Percentiles rank a stretch among this genome's conserved stretches.
These are phyloP conservation scores for Aphaenogaster rudis DNA, from an alignment of 1,140 invertebrate genomes.

Conservation along the genomic window DNA sequence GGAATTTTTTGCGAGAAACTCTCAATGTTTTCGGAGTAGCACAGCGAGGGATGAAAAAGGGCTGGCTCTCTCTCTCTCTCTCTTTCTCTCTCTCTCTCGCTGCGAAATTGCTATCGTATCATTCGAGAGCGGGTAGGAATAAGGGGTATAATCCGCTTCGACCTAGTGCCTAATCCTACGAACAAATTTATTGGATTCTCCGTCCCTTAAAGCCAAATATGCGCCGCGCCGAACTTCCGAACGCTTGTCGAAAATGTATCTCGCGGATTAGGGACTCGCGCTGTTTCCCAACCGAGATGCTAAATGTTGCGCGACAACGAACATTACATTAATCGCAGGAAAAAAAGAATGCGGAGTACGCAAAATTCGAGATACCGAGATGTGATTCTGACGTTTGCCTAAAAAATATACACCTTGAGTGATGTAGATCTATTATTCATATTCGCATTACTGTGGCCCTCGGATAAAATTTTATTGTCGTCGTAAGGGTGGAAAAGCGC, in stretches of 20 bases:
- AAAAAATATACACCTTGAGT: not conserved
- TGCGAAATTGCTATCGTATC: conserved; percentile 68
- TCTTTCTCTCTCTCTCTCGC: not conserved
- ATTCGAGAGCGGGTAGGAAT: conserved; percentile 54
- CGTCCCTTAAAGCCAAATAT: conserved; percentile 67
- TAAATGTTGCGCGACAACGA: conserved; percentile 48
- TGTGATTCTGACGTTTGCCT: not conserved
- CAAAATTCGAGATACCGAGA: not conserved
- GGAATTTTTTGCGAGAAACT: not conserved
- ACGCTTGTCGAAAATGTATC: conserved; percentile 49
- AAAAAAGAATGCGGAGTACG: not conserved
- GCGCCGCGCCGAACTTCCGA: conserved; percentile 64
- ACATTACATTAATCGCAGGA: not conserved
- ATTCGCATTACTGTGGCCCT: not conserved
- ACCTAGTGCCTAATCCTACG: conserved; percentile 71
- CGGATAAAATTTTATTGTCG: not conserved
- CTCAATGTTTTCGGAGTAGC: not conserved
- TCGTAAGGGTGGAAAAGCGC: not conserved
- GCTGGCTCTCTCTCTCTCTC: conserved; percentile 10
- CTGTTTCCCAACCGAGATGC: not conserved
- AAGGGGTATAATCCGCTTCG: conserved; percentile 69
- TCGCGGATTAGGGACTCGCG: conserved; percentile 42
- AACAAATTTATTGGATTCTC: conserved; percentile 74
- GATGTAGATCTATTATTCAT: not conserved
- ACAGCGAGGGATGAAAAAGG: not conserved